phyloP scores from a whole-genome alignment of 2,113 vertebrate species.

The Entosphenus tridentatus region DNA sequence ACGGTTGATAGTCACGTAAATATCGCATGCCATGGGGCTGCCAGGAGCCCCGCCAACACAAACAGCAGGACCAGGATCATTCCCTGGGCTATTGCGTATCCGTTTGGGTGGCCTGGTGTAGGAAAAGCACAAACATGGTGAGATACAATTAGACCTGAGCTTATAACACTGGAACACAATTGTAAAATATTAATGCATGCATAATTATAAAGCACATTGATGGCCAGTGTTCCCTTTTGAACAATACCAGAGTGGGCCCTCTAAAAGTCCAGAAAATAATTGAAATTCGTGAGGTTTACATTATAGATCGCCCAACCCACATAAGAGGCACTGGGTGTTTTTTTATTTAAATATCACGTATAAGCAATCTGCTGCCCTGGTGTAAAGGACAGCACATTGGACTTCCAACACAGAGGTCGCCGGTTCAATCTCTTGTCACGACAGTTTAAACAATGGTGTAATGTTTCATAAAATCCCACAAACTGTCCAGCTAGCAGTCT shows the following conservation, averaged over 20 bases:
- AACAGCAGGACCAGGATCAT: constrained; percentile 36
- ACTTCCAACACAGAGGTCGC: too few species aligned
- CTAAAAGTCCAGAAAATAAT: background rate
- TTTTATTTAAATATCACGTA: too few species aligned
- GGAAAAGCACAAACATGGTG: background rate
- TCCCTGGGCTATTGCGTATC: constrained; percentile 45
- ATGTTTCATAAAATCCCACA: too few species aligned
- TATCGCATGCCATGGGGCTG: constrained; percentile 25
- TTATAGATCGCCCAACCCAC: too few species aligned
- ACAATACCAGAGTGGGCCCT: background rate
- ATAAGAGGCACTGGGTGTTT: too few species aligned
- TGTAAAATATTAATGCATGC: background rate
- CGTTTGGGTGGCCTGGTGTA: constrained; percentile 41
- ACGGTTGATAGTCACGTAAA: too few species aligned
- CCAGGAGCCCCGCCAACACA: constrained; percentile 26
- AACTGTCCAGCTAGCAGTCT: too few species aligned
- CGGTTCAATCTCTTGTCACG: too few species aligned
- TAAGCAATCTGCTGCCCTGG: too few species aligned
- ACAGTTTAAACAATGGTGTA: too few species aligned
- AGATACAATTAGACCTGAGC: background rate
- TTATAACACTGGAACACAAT: background rate
- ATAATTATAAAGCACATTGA: background rate
- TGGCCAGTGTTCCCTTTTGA: background rate
- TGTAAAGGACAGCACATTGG: too few species aligned
- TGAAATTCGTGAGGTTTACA: too few species aligned